Percentiles rank a stretch among this genome's conserved stretches.
Evolutionary conservation across 2,888 invertebrate genomes (phyloP).

Genomic region (Ennomos quercinarius): DNA sequence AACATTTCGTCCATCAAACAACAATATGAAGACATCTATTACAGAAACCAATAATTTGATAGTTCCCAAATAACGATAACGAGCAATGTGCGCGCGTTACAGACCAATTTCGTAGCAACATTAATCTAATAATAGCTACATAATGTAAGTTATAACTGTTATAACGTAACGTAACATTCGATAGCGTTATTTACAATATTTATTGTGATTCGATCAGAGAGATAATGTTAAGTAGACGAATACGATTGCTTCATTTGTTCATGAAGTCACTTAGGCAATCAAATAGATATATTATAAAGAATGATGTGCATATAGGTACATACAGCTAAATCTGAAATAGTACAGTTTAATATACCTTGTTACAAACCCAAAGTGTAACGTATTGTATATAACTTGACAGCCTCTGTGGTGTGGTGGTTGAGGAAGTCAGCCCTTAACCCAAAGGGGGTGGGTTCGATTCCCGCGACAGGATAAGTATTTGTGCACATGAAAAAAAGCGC

Average conservation of each 20-base stretch:
- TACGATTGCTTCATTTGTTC: slow-evolving; percentile 60
- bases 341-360: no score
- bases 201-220: slow-evolving; percentile 51
- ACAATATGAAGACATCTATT: slow-evolving; percentile 50
- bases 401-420: no score
- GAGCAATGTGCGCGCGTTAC: slow-evolving; percentile 59
- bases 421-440: no score
- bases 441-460: no score
- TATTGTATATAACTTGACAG: no score
- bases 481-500: no score
- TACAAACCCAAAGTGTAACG: no score
- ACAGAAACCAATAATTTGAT: slow-evolving; percentile 50
- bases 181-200: slow-evolving; percentile 28
- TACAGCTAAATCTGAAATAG: no score
- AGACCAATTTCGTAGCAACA: slow-evolving; percentile 68
- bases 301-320: no score
- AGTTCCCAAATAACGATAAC: slow-evolving; percentile 56
- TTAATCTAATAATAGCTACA: slow-evolving; percentile 69
- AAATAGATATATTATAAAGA: slow-evolving; percentile 21
- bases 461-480: no score
- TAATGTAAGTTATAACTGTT: slow-evolving; percentile 34
- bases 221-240: slow-evolving; percentile 50
- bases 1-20: slow-evolving; percentile 21
- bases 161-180: slow-evolving; percentile 36
- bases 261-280: slow-evolving; percentile 30